These are phyloP conservation scores for Lordiphosa stackelbergi DNA, from an alignment of 1,140 invertebrate species.

Conservation along the genomic window DNA sequence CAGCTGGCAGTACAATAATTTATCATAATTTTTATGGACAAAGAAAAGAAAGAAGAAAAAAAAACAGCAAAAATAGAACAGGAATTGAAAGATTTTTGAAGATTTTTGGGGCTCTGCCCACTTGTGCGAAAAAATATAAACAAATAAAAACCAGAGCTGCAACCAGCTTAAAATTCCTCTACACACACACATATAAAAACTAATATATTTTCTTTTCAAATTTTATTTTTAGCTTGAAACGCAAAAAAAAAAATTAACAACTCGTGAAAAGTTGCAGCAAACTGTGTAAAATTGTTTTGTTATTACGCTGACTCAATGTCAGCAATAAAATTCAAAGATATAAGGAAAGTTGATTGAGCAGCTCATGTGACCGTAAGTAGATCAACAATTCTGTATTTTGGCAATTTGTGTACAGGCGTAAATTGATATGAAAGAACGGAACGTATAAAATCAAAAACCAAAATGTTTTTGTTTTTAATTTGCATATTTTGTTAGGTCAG, in stretches of 20 bases:
- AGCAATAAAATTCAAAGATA: slow-evolving; percentile 1
- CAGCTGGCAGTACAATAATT: slow-evolving; percentile 38
- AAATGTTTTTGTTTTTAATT: slow-evolving; percentile 6
- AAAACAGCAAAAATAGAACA: slow-evolving; percentile 8
- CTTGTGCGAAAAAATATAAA: slow-evolving; percentile 12
- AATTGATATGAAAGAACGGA: slow-evolving; percentile 4
- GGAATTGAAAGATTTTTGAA: slow-evolving; percentile 2
- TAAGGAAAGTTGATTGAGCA: slow-evolving; percentile 5
- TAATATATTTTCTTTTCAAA: slow-evolving; percentile 7
- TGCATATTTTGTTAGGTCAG: slow-evolving; percentile 8
- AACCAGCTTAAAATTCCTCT: slow-evolving; percentile 38
- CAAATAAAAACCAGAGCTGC: slow-evolving; percentile 35
- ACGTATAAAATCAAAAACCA: not conserved
- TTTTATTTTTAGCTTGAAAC: slow-evolving; percentile 34
- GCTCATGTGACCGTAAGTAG: slow-evolving; percentile 9
- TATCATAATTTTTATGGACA: slow-evolving; percentile 45
- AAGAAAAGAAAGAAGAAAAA: slow-evolving; percentile 21
- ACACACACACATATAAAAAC: slow-evolving; percentile 21
- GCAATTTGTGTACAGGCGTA: slow-evolving; percentile 11
- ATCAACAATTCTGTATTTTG: slow-evolving; percentile 1
- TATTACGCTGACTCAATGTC: slow-evolving; percentile 10
- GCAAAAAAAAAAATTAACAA: slow-evolving; percentile 33
- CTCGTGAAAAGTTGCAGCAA: slow-evolving; percentile 45
- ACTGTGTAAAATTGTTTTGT: slow-evolving; percentile 38
- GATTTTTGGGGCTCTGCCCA: slow-evolving; percentile 4